Base-by-base conservation (phyloP, 2,113 vertebrate genomes). In the Cichladusa arquata region DNA sequence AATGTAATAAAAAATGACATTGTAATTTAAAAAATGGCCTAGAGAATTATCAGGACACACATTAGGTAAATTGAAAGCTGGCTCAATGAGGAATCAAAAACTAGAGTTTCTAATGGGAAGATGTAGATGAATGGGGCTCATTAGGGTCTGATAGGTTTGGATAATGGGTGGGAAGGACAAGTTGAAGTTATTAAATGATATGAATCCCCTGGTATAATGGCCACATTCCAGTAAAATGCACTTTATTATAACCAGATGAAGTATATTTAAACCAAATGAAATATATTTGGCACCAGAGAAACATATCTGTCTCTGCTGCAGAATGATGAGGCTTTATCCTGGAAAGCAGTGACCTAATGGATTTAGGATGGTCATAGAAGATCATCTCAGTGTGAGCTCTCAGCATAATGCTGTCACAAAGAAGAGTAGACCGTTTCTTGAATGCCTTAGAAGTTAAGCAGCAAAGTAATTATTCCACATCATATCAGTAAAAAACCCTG, bases 211-310 rank as follows among this genome's bases (percentile, higher is more conserved):
- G 88, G 36, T 92, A 84, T 74, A 92, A 74, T 81, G 80, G 92
- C 71, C 34, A 86, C 80, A 83, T 95, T 94, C 94, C 94, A 90
- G 94, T 94, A 93, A 96, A 96, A 81, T 71, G 42, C 76, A 51
- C 44, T 88, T 95, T 95, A 95, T 94, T 94, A 74, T 86, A 92
- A 93, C 86, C 95, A 94, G 88, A 94, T 93, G 91, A 90, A 90
- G 73, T 83, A 78, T 88, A 94, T 86, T 88, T 92, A 40, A 95
- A 93, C 38, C 44, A 88, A 95, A 86, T 81, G 71, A 95, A 86
- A 88, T 83, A 24, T 93, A 93, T 93, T 71, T 97, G 92, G 88
- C 94, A 92, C 60, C 36, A 69, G 85, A 87, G 92, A 69, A 93
- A 57, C 29, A 4, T 74, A 76, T 87, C 76, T 94, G 72, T 93